These are phyloP conservation scores for Erebia palarica DNA, from an alignment of 2,888 invertebrate species.

Conservation along the genomic window DNA sequence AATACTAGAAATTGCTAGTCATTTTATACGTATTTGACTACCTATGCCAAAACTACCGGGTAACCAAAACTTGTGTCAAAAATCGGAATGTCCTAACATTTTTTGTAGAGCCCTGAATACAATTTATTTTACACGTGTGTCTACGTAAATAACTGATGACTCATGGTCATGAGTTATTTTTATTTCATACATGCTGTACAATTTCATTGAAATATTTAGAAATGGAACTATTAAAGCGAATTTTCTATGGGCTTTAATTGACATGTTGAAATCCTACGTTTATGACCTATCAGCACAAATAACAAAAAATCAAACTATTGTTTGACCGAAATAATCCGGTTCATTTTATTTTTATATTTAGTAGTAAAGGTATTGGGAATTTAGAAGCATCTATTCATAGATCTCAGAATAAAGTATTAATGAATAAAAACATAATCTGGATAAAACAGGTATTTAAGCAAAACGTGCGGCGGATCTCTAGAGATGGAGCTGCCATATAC, in stretches of 20 bases:
- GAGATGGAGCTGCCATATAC: not conserved
- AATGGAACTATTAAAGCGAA: no score
- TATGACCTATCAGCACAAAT: not conserved
- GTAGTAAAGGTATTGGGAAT: not conserved
- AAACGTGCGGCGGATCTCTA: not conserved
- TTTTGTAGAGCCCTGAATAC: not conserved
- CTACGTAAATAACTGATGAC: not conserved
- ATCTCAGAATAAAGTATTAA: not conserved
- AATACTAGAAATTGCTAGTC: no score
- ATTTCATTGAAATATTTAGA: no score
- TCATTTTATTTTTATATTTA: not conserved
- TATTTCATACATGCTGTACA: no score
- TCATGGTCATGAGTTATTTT: not conserved
- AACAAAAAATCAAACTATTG: not conserved
- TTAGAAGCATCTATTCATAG: not conserved
- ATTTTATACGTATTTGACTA: no score
- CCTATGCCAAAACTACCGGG: not conserved
- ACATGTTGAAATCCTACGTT: no score
- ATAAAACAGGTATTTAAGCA: not conserved
- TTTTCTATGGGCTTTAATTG: no score
- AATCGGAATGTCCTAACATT: not conserved
- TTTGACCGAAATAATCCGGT: not conserved
- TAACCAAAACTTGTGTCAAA: not conserved
- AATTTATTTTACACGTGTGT: not conserved
- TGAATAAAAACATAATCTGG: constrained; percentile 9